A percentile compares a stretch with the other conserved stretches of the same genome.
phyloP scores from a whole-genome alignment of 2,888 invertebrate species.

The Diploptera punctata region DNA sequence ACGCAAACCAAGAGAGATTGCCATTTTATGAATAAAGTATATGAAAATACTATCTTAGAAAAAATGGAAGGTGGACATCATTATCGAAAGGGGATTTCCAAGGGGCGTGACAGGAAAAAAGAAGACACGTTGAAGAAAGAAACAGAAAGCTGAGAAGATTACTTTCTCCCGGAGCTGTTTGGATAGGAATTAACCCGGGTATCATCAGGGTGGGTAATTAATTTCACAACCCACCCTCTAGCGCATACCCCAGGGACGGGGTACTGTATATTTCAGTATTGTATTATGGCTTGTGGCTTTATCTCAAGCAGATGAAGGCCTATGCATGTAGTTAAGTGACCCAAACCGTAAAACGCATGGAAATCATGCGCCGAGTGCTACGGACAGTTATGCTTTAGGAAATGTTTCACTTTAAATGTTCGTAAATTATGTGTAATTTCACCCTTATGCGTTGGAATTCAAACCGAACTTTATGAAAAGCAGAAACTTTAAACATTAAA shows the following conservation, averaged over 20 bases:
- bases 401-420: no score
- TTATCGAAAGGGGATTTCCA: not conserved
- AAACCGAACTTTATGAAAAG: no score
- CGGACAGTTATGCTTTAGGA: no score
- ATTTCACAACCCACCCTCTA: not conserved
- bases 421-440: no score
- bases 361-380: no score
- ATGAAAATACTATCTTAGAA: not conserved
- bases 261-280: not conserved
- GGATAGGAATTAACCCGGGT: not conserved
- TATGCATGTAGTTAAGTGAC: no score
- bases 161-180: not conserved
- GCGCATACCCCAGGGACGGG: not conserved
- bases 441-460: no score
- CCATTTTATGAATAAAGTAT: no score
- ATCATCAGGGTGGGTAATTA: not conserved
- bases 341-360: no score
- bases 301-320: no score
- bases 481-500: no score
- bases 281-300: not conserved
- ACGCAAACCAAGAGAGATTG: no score
- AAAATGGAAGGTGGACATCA: not conserved
- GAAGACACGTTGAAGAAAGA: not conserved
- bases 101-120: not conserved
- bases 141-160: not conserved